Base-by-base conservation (phyloP, 1,140 invertebrate genomes). In the Whitmania pigra region DNA sequence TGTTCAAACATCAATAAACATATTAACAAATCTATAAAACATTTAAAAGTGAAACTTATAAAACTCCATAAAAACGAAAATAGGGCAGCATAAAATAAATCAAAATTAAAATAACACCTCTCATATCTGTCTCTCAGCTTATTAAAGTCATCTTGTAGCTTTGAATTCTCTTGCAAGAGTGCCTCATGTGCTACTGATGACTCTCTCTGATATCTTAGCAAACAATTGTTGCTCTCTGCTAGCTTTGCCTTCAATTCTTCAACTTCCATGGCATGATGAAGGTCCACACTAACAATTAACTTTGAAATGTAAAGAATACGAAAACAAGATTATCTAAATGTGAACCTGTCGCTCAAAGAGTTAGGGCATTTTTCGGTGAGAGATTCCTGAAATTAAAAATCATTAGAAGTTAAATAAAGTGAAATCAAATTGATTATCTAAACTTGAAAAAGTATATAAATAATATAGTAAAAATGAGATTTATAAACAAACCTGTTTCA, bases 91-190 rank as follows among this genome's bases (percentile, higher is more conserved):
- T 63, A 31, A 63, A 63, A 63, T 15, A 2, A 63, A 31, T 31
- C 22, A 63, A n/a, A 25, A 63, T 15, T 27, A 63, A 31, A 31
- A 27, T 11, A 63, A 71, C 80, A 88, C 88, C 89, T 88, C 80
- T 90, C 89, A 85, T 93, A 94, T 85, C 94, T 92, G 77, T 94
- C 92, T 79, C 92, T 88, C 88, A 91, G 92, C 76, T 89, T 89
- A 71, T 88, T 79, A 69, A 94, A 82, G 81, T 93, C 92, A 75
- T 94, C 91, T 77, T 88, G 88, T 54, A 92, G 83, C 71, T 91
- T 89, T 36, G 88, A 86, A 76, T 88, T 83, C 78, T 89, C 87
- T 71, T 90, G 86, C 11, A 88, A 88, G 78, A 90, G 88, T 72
- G 88, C 88, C 40, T 92, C 83, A 80, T 92, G 91, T 76, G 90